Evolutionary conservation across 2,888 invertebrate species (phyloP).

Genomic region (Drosophila subsilvestris): DNA sequence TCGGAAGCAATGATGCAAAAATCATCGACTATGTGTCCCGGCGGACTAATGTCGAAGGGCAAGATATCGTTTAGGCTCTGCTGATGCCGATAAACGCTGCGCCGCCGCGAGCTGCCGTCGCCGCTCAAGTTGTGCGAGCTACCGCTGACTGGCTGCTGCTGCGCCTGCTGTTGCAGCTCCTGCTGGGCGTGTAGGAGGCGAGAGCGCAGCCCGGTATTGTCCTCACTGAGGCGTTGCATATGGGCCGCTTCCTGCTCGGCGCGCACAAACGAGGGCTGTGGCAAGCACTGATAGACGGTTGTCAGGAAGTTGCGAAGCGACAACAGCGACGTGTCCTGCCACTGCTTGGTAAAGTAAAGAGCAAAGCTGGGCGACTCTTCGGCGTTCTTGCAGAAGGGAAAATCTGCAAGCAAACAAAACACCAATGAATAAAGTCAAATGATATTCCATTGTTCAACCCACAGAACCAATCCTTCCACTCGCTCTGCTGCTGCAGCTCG

Average conservation of each 20-base stretch:
- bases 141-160: slow-evolving; percentile 53
- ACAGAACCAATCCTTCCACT: slow-evolving; percentile 99
- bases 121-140: slow-evolving; percentile 62
- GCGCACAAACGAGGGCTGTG: slow-evolving; percentile 92
- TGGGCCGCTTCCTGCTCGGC: slow-evolving; percentile 93
- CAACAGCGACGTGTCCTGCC: slow-evolving; percentile 96
- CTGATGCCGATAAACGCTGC: slow-evolving; percentile 84
- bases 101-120: slow-evolving; percentile 63
- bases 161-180: slow-evolving; percentile 72
- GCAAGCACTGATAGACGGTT: slow-evolving; percentile 94
- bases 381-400: slow-evolving; percentile 95
- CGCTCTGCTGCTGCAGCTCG: slow-evolving; percentile 93
- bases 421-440: background rate
- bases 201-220: slow-evolving; percentile 89
- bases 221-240: slow-evolving; percentile 92
- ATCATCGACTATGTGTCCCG: slow-evolving; percentile 93
- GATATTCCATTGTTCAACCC: slow-evolving; percentile 80
- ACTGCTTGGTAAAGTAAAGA: slow-evolving; percentile 95
- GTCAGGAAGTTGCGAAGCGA: slow-evolving; percentile 97
- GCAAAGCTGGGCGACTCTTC: slow-evolving; percentile 95
- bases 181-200: slow-evolving; percentile 80
- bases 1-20: slow-evolving; percentile 95
- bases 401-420: slow-evolving; percentile 87
- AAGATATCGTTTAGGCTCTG: slow-evolving; percentile 87
- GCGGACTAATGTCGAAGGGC: slow-evolving; percentile 88